phyloP scores from a whole-genome alignment of 2,888 invertebrate species.

The Plagodis pulveraria region DNA sequence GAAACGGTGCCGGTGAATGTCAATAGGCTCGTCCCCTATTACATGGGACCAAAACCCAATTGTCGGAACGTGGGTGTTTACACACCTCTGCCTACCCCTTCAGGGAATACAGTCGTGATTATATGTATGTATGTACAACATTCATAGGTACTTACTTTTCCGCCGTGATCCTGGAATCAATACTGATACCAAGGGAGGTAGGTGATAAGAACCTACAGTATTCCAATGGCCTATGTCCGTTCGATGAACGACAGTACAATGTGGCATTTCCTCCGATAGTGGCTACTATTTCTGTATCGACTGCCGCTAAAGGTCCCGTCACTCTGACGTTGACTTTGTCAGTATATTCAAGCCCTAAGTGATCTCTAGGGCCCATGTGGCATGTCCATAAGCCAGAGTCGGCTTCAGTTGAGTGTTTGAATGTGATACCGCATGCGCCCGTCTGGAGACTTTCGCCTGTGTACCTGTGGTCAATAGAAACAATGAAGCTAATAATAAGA shows the following conservation, averaged over 20 bases:
- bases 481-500: too few relatives aligned
- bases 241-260: constrained; percentile 73
- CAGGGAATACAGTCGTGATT: too few relatives aligned
- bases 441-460: constrained; percentile 66
- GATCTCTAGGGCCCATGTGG: constrained; percentile 71
- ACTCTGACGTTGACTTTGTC: constrained; percentile 66
- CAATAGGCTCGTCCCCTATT: too few relatives aligned
- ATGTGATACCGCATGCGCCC: constrained; percentile 77
- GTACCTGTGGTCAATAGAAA: constrained; percentile 56
- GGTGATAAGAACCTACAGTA: constrained; percentile 80
- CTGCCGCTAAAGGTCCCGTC: constrained; percentile 72
- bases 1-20: too few relatives aligned
- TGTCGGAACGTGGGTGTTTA: too few relatives aligned
- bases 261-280: constrained; percentile 51
- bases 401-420: constrained; percentile 52
- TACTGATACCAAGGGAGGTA: constrained; percentile 61
- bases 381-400: constrained; percentile 78
- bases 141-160: constrained; percentile 61
- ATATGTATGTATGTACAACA: not conserved
- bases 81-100: too few relatives aligned
- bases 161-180: constrained; percentile 66
- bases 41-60: too few relatives aligned
- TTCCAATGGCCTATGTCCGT: constrained; percentile 65
- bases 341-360: constrained; percentile 64
- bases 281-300: constrained; percentile 48